Evolutionary conservation across 2,113 vertebrate genomes (phyloP), one percentile per base, ranked within the genome.

Genomic region (Trochalopteron elliotii): DNA sequence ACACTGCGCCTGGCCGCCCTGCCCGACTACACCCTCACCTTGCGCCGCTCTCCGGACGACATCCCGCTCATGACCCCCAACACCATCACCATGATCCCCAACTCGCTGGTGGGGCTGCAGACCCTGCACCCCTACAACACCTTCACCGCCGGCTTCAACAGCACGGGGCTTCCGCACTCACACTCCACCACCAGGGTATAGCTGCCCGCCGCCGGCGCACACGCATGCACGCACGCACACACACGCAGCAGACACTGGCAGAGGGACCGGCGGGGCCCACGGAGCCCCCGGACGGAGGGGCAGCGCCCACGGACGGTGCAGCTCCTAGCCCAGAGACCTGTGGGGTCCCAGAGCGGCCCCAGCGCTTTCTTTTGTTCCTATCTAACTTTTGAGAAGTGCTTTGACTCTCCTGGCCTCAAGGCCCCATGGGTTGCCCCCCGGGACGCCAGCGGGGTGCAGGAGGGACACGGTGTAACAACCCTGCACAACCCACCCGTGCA

Each of bases 181-280:
- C 99, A 99, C 98, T 99, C 99, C 96, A 99, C 99, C 96, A 99
- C 99, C 93, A 98, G 99, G 93, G 99, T 99, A 99, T 99, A 99
- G 99, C 99, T 97, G 93, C 95, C 94, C 53, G 60, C 88, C 83
- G 42, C 88, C 42, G 24, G 86, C 90, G 23, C 94, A 96, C 97
- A 77, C 79, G 85, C 91, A 80, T 87, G 65, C 94, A 94, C 96
- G 57, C 96, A 96, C 95, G 74, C 96, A 94, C 96, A 88, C 90
- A 79, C 91, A 79, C 69, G 22, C 96, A 94, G 81, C 89, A 92
- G 92, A 96, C 96, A 94, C 95, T 91, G 96, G 95, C 95, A 91
- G 89, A 96, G 94, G 96, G 90, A 95, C 82, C 7, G 3, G 88
- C 13, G 4, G 87, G 76, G 94, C 91, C 6, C 5, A 2, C 5